Conservation (phyloP, 2,888 invertebrate genomes). For the Tachina grossa region DNA sequence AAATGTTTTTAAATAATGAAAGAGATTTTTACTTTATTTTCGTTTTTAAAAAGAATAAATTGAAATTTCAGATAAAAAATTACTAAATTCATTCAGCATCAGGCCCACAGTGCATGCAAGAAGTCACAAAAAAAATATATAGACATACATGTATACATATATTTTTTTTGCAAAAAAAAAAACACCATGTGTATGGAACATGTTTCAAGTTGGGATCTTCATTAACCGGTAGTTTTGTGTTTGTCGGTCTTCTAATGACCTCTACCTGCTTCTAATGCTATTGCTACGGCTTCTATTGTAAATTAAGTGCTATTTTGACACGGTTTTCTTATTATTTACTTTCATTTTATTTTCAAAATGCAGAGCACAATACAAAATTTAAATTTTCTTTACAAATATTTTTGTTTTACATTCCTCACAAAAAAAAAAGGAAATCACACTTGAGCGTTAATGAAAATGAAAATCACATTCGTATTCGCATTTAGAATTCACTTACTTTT, state of each 20-base stretch:
- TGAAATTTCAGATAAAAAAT: too few relatives aligned
- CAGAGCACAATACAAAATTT: constrained; percentile 22
- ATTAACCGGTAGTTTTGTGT: constrained; percentile 64
- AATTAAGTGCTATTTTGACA: constrained; percentile 60
- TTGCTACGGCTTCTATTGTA: constrained; percentile 16
- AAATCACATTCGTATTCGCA: constrained; percentile 50
- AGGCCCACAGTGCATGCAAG: constrained; percentile 12
- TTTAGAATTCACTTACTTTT: constrained; percentile 47
- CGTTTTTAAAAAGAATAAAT: too few relatives aligned
- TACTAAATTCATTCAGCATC: too few relatives aligned
- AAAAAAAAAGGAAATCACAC: constrained; percentile 57
- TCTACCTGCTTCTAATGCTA: constrained; percentile 53
- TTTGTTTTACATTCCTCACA: constrained; percentile 18
- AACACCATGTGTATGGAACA: constrained; percentile 33
- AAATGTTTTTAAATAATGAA: too few relatives aligned
- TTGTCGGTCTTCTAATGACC: constrained; percentile 55
- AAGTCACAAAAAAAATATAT: neutral
- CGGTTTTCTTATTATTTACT: constrained; percentile 64
- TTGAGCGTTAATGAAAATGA: constrained; percentile 64
- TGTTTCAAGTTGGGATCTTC: constrained; percentile 45
- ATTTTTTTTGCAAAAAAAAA: constrained; percentile 60
- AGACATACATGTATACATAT: too few relatives aligned
- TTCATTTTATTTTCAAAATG: neutral
- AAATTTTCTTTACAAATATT: constrained; percentile 12
- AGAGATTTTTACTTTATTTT: too few relatives aligned